Base-by-base conservation (phyloP, 2,113 vertebrate genomes). In the Lagopus muta region DNA sequence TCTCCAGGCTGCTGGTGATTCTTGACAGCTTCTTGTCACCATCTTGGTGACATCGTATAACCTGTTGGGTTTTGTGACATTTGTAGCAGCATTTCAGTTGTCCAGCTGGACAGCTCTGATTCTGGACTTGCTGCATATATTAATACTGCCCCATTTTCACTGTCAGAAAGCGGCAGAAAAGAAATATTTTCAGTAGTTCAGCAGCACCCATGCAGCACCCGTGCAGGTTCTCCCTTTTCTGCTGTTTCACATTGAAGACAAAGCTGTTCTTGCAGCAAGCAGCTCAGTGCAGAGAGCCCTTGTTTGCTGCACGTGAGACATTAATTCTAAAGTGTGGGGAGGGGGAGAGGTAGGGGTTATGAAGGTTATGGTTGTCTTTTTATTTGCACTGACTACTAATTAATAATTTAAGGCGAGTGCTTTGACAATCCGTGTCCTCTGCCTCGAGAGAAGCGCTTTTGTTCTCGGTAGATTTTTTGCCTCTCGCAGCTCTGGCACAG, bases 361-460 rank as follows among this genome's bases (percentile, higher is more conserved):
- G 58, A 28, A 79, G 72, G 73, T 76, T 75, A 86, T 1, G 58
- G 2, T 54, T 83, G n/a, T 52, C 79, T 69, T n/a, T 83, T 78
- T 84, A 70, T 92, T 94, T 92, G 86, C 82, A 58, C 86, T 65
- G 86, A n/a, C 66, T 82, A n/a, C 66, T 89, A 89, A 89, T 92
- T 82, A 94, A 94, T 86, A 94, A 82, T 92, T 94, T 52, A 89
- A 89, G 52, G 64, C 47, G 5, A 61, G 15, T 24, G 85, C 34
- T 64, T 82, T 82, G 86, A 82, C 86, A 70, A 48, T 89, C 58
- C 77, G 10, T 54, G 72, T 85, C 66, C 50, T 89, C 72, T 74
- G n/a, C 77, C 66, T 89, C 38, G 1, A 8, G 73, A 93, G 72
- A 86, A 57, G 80, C 81, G 71, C 86, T 94, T 89, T 94, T 94